These are phyloP conservation scores for Pygoscelis adeliae DNA, from an alignment of 2,113 vertebrate genomes.

Conservation along the genomic window DNA sequence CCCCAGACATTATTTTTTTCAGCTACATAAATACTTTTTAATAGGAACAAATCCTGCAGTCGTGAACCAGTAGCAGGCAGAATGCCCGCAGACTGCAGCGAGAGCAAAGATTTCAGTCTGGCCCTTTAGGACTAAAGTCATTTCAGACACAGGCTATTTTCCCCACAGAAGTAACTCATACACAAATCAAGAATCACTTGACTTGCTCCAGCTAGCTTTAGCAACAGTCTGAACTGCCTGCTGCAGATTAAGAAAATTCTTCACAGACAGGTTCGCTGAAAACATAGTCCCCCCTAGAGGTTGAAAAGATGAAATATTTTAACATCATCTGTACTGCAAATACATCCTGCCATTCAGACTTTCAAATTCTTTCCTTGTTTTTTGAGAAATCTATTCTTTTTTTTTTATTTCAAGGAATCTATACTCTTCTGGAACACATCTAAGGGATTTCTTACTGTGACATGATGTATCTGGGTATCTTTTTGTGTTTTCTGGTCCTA, in stretches of 20 bases:
- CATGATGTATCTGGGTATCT: not conserved
- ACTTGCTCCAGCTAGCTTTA: not conserved
- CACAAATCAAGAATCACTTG: not conserved
- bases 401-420: not conserved
- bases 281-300: constrained; percentile 80
- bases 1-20: not conserved
- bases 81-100: not conserved
- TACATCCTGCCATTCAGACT: not conserved
- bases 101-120: not conserved
- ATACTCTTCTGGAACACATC: not conserved
- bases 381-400: not conserved
- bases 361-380: not conserved
- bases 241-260: not conserved
- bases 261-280: constrained; percentile 65
- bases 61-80: constrained; percentile 15
- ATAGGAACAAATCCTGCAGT: not conserved
- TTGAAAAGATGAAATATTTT: constrained; percentile 59
- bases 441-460: not conserved
- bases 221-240: not conserved
- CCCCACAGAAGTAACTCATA: not conserved
- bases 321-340: not conserved
- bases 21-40: constrained; percentile 25
- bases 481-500: not conserved
- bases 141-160: not conserved
- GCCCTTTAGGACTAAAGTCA: not conserved